phyloP scores from a whole-genome alignment of 2,888 invertebrate genomes.

The Troides aeacus region DNA sequence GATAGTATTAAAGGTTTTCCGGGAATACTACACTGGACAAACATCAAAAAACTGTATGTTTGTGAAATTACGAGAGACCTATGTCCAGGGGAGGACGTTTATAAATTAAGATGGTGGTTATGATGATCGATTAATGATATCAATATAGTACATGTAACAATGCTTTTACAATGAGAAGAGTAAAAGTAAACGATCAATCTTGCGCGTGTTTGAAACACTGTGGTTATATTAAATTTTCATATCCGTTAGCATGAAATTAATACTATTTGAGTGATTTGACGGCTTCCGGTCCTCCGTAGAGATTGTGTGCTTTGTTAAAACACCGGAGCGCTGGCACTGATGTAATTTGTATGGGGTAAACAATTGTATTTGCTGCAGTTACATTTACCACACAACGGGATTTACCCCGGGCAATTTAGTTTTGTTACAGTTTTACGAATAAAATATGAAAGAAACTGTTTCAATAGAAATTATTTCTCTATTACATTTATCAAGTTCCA shows the following conservation, averaged over 20 bases:
- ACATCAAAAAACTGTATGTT: no score
- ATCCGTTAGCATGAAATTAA: conserved; percentile 5
- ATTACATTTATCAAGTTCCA: no score
- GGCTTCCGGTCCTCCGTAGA: conserved; percentile 1
- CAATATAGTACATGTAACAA: no score
- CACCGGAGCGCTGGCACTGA: conserved; percentile 1
- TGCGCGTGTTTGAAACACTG: background rate
- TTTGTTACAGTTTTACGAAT: background rate
- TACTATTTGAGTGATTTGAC: conserved; percentile 3
- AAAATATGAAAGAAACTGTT: no score
- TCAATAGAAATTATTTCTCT: no score
- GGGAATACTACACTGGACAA: no score
- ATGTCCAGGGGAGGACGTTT: no score
- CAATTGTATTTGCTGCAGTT: conserved; percentile 11
- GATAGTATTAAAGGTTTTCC: no score
- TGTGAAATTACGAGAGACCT: no score
- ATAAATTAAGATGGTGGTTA: no score
- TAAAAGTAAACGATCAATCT: background rate
- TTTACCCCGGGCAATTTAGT: background rate
- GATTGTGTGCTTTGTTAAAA: conserved; percentile 11
- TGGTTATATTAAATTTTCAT: conserved; percentile 13
- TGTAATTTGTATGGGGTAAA: conserved; percentile 18
- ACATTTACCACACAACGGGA: background rate
- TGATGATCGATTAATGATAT: no score
- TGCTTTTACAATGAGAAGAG: no score